Evolutionary conservation across 1,140 invertebrate genomes (phyloP).

Genomic region (Dolichoris vasculosae): DNA sequence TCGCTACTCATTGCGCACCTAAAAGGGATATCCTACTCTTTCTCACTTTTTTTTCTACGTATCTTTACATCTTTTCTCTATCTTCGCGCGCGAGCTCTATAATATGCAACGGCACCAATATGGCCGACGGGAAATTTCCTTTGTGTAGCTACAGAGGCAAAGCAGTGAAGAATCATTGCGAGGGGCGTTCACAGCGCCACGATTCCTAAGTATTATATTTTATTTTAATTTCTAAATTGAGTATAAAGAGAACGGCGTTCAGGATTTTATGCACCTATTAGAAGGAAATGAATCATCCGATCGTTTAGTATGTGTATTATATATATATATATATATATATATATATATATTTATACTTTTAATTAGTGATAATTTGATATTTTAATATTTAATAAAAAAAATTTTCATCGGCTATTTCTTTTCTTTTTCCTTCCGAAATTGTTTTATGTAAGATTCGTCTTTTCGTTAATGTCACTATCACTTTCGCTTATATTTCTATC

Average conservation of each 20-base stretch:
- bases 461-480: neutral
- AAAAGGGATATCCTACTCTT: neutral
- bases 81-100: slow-evolving; percentile 19
- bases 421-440: neutral
- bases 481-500: neutral
- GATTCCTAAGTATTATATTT: neutral
- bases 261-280: neutral
- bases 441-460: neutral
- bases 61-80: slow-evolving; percentile 12
- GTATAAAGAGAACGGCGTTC: neutral
- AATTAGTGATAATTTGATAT: too few relatives aligned
- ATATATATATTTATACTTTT: too few relatives aligned
- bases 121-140: slow-evolving; percentile 76
- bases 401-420: too few relatives aligned
- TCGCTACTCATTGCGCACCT: slow-evolving; percentile 55
- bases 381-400: too few relatives aligned
- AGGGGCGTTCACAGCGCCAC: neutral
- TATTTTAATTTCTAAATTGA: neutral
- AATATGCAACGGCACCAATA: slow-evolving; percentile 70
- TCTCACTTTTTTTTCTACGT: neutral
- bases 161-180: neutral
- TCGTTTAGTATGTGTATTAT: slow-evolving; percentile 3
- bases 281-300: neutral
- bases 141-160: slow-evolving; percentile 64
- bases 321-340: too few relatives aligned